Evolutionary conservation across 2,797 vertebrate species (phyloP), one percentile per base, ranked within the genome.

Genomic region (Apogon talboti): DNA sequence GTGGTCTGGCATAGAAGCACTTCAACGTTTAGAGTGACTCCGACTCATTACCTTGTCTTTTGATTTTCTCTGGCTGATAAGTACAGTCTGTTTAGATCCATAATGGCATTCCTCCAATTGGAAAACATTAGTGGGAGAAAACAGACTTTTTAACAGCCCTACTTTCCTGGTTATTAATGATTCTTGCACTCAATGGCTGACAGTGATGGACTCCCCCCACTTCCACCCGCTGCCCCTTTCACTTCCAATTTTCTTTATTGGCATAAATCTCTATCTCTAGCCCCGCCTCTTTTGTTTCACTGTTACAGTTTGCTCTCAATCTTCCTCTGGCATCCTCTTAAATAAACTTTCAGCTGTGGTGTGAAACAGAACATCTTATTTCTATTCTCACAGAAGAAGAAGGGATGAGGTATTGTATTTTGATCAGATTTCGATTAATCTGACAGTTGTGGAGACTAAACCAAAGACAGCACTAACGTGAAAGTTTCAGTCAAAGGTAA

Each of bases 201-300:
- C 87, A 89, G 76, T 88, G 88, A 92, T 87, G 86, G 66, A 89
- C 77, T 71, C 11, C 14, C 55, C 13, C 33, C 24, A 47, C 49
- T 40, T 69, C 61, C 52, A 56, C 55, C 55, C 51, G 46, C 52
- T 69, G 62, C 49, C 61, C 67, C 56, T 81, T 78, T 86, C 70
- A 79, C 15, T 71, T 77, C 64, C 50, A 71, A 57, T 80, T 69
- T 52, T 64, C 57, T 57, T 69, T 53, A 70, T 57, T 62, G 60
- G 40, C 57, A 43, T 11, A 62, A 56, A 37, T 75, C 51, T 59
- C 21, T 16, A 3, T 50, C 58, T 40, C 21, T 15, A 21, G n/a
- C 21, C n/a, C 15, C 11, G 9, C 38, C 6, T 10, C 21, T 33
- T 54, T 50, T 38, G 28, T 24, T 48, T 66, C 37, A 64, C 43